These are phyloP conservation scores for Stegana nigrithorax DNA, from an alignment of 2,888 invertebrate genomes.

Conservation along the genomic window DNA sequence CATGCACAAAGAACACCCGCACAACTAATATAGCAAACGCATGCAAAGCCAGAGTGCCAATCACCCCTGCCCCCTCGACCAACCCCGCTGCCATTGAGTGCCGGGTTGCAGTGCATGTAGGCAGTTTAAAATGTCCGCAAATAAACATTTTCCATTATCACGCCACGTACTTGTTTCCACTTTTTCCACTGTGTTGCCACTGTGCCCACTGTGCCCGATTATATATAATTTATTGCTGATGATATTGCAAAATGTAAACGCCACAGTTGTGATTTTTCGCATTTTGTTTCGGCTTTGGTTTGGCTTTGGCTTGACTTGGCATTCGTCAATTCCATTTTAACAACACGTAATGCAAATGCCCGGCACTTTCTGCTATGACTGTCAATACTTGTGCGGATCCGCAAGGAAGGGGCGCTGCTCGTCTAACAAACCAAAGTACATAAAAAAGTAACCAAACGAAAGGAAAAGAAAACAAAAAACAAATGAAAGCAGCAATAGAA, in stretches of 20 bases:
- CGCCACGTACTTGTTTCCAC: slow-evolving; percentile 51
- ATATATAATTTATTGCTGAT: slow-evolving; percentile 60
- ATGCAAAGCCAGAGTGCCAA: no score
- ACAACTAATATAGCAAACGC: no score
- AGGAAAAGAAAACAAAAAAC: no score
- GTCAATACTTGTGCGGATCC: slow-evolving; percentile 30
- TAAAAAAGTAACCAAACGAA: no score
- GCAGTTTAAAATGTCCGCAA: slow-evolving; percentile 58
- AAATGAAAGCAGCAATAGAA: no score
- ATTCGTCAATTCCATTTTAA: slow-evolving; percentile 58
- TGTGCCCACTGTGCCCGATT: slow-evolving; percentile 12
- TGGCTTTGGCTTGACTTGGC: slow-evolving; percentile 30
- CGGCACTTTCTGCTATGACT: slow-evolving; percentile 39
- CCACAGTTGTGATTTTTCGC: slow-evolving; percentile 14
- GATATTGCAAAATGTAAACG: slow-evolving; percentile 51
- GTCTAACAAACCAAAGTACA: no score
- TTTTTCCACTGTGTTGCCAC: no score
- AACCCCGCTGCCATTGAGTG: not conserved
- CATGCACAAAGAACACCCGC: no score
- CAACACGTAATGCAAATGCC: slow-evolving; percentile 29
- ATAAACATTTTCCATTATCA: slow-evolving; percentile 62
- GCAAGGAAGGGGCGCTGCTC: no score
- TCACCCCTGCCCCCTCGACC: no score
- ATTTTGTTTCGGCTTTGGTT: slow-evolving; percentile 2
- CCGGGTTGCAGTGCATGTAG: slow-evolving; percentile 10